Conservation (phyloP, 2,797 vertebrate genomes). For the Rhynchotus rufescens region DNA sequence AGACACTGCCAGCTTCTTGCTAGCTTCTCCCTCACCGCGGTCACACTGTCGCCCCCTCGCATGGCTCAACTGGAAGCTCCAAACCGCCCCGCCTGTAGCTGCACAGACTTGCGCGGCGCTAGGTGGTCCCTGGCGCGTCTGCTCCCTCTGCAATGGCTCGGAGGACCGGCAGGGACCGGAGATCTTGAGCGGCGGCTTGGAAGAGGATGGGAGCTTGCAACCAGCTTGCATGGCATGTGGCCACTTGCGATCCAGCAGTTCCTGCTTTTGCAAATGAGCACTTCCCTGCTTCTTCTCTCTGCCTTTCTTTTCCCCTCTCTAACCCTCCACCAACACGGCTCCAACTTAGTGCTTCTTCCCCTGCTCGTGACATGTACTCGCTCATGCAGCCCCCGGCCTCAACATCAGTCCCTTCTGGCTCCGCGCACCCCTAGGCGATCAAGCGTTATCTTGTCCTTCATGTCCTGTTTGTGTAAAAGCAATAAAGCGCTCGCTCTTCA, state of each 20-base stretch:
- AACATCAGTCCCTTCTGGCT: neutral
- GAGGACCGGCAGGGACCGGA: accelerated
- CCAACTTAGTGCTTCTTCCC: neutral
- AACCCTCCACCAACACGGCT: neutral
- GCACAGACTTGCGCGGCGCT: neutral
- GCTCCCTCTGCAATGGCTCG: accelerated
- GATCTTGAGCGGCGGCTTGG: neutral
- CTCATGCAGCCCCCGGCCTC: neutral
- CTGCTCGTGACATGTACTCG: neutral
- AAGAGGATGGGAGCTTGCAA: constrained; percentile 4
- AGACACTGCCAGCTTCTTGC: neutral
- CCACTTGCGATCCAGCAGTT: neutral
- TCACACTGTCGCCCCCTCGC: neutral
- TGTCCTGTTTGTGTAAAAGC: constrained; percentile 39
- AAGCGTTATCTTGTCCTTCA: neutral
- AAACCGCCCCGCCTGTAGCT: neutral
- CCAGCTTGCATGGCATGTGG: too few species aligned
- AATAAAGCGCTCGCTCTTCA: constrained; percentile 59
- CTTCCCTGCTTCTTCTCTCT: neutral
- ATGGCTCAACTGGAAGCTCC: neutral
- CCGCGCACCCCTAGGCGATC: neutral
- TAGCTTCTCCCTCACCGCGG: neutral
- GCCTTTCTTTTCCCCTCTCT: neutral
- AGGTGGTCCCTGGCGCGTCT: neutral
- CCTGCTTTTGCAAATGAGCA: neutral